Evolutionary conservation across 2,888 invertebrate species (phyloP).

Genomic region (Philonicus albiceps): DNA sequence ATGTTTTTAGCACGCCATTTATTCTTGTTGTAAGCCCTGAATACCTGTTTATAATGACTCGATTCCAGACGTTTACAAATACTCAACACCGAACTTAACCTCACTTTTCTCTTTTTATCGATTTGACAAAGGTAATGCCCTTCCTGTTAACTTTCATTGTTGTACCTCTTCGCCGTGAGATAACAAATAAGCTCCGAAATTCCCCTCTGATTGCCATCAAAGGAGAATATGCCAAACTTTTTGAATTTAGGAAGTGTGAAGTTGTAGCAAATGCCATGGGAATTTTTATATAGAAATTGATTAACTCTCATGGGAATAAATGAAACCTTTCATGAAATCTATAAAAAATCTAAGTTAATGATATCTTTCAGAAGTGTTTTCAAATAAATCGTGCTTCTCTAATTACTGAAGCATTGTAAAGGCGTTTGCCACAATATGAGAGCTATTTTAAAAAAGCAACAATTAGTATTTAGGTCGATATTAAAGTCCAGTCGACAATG

Average conservation of each 20-base stretch:
- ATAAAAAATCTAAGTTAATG: background rate
- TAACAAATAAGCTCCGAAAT: background rate
- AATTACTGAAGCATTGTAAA: background rate
- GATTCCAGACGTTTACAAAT: background rate
- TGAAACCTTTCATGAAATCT: background rate
- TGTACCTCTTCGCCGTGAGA: background rate
- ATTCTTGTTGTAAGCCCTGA: background rate
- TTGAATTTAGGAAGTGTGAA: background rate
- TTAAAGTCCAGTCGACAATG: too few species aligned
- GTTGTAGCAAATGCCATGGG: background rate
- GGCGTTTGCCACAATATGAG: too few species aligned
- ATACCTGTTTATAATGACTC: background rate
- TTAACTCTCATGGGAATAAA: background rate
- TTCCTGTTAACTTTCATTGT: background rate
- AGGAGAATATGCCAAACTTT: background rate
- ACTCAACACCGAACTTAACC: background rate
- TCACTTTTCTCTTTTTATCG: constrained; percentile 23
- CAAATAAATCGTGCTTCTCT: background rate
- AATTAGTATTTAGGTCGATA: too few species aligned
- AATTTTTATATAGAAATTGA: background rate
- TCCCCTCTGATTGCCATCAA: background rate
- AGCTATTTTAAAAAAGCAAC: too few species aligned
- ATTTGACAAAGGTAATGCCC: constrained; percentile 20
- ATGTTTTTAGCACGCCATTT: background rate
- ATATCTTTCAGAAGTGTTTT: background rate